Percentiles rank a stretch among this genome's conserved stretches.
phyloP scores from a whole-genome alignment of 1,140 invertebrate species.

The Coptotermes formosanus region DNA sequence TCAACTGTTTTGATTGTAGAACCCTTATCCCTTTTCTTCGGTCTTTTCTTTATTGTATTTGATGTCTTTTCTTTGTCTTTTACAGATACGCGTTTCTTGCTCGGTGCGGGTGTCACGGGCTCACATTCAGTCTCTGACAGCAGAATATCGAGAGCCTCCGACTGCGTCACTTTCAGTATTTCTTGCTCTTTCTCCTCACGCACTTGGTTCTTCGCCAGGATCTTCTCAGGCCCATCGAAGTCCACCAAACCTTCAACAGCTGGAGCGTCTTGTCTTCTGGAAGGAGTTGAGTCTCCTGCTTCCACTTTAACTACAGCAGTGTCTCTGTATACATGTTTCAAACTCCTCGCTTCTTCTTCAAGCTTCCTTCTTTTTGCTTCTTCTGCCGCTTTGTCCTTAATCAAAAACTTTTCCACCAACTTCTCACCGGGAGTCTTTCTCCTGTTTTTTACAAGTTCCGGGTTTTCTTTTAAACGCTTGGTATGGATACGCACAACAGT shows the following conservation, averaged over 20 bases:
- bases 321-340: neutral
- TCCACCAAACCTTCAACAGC: neutral
- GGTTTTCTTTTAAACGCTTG: slow-evolving; percentile 52
- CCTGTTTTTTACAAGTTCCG: slow-evolving; percentile 44
- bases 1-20: neutral
- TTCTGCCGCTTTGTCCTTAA: slow-evolving; percentile 56
- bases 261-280: neutral
- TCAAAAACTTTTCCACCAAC: slow-evolving; percentile 72
- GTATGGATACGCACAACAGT: slow-evolving; percentile 69
- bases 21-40: slow-evolving; percentile 2
- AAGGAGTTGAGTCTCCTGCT: neutral
- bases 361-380: slow-evolving; percentile 33
- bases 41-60: slow-evolving; percentile 24
- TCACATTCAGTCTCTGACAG: slow-evolving; percentile 44
- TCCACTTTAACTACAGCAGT: neutral
- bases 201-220: neutral
- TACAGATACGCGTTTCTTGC: neutral
- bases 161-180: slow-evolving; percentile 35
- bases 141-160: slow-evolving; percentile 49
- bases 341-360: neutral
- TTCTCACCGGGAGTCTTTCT: slow-evolving; percentile 68
- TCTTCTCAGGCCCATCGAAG: neutral
- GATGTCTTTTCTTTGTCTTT: neutral
- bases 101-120: neutral
- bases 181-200: neutral